Evolutionary conservation across 2,888 invertebrate species (phyloP).

Genomic region (Stomorhina lunata): DNA sequence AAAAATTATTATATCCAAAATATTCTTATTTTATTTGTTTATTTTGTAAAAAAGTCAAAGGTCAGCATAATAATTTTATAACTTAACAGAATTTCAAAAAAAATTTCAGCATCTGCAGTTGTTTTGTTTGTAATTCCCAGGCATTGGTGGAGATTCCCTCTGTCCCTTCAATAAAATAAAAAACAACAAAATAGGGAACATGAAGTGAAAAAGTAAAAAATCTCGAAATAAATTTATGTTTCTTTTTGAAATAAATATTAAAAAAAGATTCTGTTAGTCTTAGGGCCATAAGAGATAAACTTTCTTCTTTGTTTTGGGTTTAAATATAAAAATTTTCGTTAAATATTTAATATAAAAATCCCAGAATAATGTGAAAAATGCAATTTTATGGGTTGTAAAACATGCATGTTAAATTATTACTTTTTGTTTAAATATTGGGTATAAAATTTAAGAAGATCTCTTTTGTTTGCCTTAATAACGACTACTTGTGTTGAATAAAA

Average conservation of each 20-base stretch:
- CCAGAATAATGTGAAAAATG: conserved; percentile 76
- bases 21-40: conserved; percentile 27
- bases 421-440: conserved; percentile 1
- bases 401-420: conserved; percentile 70
- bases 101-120: conserved; percentile 25
- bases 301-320: not conserved
- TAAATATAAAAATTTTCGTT: too few species aligned
- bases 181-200: not conserved
- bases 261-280: conserved; percentile 27
- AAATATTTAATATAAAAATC: conserved; percentile 9
- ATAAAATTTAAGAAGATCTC: not conserved
- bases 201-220: not conserved
- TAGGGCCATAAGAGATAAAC: not conserved
- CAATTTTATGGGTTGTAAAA: conserved; percentile 78
- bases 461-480: conserved; percentile 26
- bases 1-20: too few species aligned
- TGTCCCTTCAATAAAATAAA: not conserved
- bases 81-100: conserved; percentile 47
- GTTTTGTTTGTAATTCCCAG: conserved; percentile 53
- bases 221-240: conserved; percentile 35
- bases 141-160: not conserved
- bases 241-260: not conserved
- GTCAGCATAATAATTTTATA: conserved; percentile 49
- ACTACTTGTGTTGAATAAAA: conserved; percentile 68
- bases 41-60: conserved; percentile 37